Evolutionary conservation across 2,888 invertebrate species (phyloP).

Genomic region (Eilema depressum): DNA sequence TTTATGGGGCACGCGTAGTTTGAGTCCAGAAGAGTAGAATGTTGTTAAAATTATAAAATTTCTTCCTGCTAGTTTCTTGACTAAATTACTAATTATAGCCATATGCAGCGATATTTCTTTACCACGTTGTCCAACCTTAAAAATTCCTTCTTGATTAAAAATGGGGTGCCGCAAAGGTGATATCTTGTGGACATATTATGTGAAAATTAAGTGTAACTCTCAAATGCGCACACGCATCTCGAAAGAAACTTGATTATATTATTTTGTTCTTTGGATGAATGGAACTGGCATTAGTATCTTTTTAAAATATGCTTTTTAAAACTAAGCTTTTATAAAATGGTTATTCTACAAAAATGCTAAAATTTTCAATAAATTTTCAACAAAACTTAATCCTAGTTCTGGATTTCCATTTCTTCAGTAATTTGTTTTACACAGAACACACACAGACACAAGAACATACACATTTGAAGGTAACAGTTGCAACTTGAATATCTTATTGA

Average conservation of each 20-base stretch:
- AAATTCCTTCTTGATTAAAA: neutral
- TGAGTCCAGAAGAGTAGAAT: neutral
- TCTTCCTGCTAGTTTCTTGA: neutral
- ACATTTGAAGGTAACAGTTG: slow-evolving; percentile 51
- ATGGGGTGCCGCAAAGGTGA: neutral
- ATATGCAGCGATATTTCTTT: neutral
- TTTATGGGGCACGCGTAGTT: neutral
- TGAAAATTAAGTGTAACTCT: too few relatives aligned
- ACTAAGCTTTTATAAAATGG: neutral
- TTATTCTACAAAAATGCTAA: neutral
- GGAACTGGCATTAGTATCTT: neutral
- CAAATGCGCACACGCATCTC: neutral
- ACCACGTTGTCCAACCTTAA: neutral
- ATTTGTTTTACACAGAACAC: neutral
- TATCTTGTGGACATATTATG: too few relatives aligned
- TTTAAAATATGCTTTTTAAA: neutral
- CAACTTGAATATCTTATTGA: slow-evolving; percentile 58
- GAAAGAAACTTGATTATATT: neutral
- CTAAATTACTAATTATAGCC: neutral
- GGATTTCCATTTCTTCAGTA: neutral
- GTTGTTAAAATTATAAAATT: too few relatives aligned
- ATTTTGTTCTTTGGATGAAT: neutral
- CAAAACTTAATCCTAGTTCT: neutral
- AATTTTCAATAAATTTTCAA: neutral
- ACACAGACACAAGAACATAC: slow-evolving; percentile 8